A percentile compares a stretch with the other conserved stretches of the same genome.
Evolutionary conservation across 1,140 invertebrate genomes (phyloP).

Genomic region (Stegodyphus dumicola): DNA sequence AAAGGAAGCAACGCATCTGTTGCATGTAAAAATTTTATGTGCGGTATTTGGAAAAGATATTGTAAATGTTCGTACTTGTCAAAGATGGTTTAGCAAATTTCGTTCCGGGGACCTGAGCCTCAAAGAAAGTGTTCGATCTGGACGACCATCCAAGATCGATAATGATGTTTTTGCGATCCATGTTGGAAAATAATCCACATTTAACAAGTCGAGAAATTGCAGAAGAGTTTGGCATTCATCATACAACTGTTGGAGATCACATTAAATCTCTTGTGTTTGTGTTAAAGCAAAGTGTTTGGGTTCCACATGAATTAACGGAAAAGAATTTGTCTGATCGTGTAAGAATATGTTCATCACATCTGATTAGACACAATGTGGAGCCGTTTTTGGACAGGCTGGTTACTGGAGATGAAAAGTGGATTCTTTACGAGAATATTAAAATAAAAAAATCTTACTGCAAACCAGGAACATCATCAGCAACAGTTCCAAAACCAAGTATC

Average conservation of each 20-base stretch:
- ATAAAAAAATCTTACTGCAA: not conserved
- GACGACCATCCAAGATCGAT: too few species aligned
- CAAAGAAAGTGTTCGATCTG: too few species aligned
- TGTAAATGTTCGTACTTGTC: too few species aligned
- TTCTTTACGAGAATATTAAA: not conserved
- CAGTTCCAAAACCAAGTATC: not conserved
- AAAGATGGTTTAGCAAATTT: too few species aligned
- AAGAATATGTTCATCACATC: constrained; percentile 10
- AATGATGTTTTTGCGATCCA: constrained; percentile 2
- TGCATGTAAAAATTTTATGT: too few species aligned
- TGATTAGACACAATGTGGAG: not conserved
- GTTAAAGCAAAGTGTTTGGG: constrained; percentile 39
- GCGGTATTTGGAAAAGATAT: too few species aligned
- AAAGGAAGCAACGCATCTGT: too few species aligned
- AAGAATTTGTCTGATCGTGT: constrained; percentile 31
- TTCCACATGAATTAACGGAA: constrained; percentile 33
- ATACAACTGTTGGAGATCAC: constrained; percentile 12
- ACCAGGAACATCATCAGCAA: not conserved
- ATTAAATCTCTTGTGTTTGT: constrained; percentile 34
- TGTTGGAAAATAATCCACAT: constrained; percentile 2
- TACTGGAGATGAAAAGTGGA: constrained; percentile 2
- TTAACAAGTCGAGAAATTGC: not conserved
- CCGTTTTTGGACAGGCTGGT: not conserved
- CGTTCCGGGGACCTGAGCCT: too few species aligned
- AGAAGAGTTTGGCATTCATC: not conserved